Conservation (phyloP, 1,140 invertebrate genomes). For the Drosophila mojavensis region DNA sequence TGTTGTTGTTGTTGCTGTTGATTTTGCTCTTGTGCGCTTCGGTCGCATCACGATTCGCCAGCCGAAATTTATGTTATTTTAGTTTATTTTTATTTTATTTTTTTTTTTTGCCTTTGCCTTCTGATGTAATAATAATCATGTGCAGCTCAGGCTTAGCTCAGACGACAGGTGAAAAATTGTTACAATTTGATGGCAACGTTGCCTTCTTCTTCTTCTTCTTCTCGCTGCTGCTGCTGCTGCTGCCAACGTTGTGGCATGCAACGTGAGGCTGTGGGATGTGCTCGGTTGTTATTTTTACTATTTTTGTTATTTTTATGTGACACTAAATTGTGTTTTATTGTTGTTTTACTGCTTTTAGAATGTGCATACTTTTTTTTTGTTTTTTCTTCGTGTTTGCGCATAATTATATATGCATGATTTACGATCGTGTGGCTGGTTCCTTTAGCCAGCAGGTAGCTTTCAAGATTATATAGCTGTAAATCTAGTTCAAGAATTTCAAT, state of each 20-base stretch:
- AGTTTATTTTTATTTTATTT: background rate
- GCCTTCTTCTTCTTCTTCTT: conserved; percentile 22
- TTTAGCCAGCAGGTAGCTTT: background rate
- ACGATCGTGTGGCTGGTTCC: conserved; percentile 13
- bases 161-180: conserved; percentile 81
- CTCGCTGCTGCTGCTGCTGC: conserved; percentile 39
- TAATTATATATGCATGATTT: conserved; percentile 72
- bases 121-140: conserved; percentile 82
- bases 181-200: conserved; percentile 75
- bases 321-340: conserved; percentile 71
- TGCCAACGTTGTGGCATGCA: background rate
- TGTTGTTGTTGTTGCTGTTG: background rate
- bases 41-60: conserved; percentile 65
- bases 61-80: conserved; percentile 73
- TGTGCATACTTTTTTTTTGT: conserved; percentile 34
- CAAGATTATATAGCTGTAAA: conserved; percentile 25
- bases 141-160: conserved; percentile 43
- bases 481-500: conserved; percentile 45
- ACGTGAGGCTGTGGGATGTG: conserved; percentile 9
- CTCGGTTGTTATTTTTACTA: background rate
- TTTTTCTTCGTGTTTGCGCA: background rate
- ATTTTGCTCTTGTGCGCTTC: conserved; percentile 22
- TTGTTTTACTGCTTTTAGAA: conserved; percentile 53
- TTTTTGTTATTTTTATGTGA: conserved; percentile 57
- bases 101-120: conserved; percentile 4